A percentile compares a stretch with the other conserved stretches of the same genome.
Evolutionary conservation across 2,797 vertebrate genomes (phyloP).

Genomic region (Ptychadena robeensis): DNA sequence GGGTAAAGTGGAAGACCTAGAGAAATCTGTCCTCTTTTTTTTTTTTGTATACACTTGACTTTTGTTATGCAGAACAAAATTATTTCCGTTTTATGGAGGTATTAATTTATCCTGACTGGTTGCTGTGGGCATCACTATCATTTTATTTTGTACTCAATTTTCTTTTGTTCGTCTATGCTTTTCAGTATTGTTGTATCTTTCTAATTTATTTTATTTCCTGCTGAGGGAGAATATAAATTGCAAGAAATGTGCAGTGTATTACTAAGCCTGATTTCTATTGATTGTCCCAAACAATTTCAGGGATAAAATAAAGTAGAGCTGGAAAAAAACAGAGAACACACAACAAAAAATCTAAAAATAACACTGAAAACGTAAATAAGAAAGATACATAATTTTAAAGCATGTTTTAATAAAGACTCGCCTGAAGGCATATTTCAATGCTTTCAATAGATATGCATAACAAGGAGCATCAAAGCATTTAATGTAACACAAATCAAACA

Average conservation of each 20-base stretch:
- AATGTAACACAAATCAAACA: conserved; percentile 7
- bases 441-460: conserved; percentile 1
- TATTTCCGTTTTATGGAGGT: no score
- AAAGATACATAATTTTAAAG: neutral
- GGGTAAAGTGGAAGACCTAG: no score
- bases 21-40: no score
- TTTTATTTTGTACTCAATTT: no score
- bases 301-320: neutral
- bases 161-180: no score
- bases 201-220: no score
- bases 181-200: no score
- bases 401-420: neutral
- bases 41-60: no score
- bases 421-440: conserved; percentile 7
- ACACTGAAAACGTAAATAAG: neutral
- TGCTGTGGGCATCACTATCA: no score
- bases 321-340: neutral
- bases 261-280: neutral
- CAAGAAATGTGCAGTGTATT: neutral
- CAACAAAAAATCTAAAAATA: neutral
- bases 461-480: conserved; percentile 3
- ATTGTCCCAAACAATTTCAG: neutral
- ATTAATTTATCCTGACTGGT: no score
- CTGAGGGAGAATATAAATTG: no score
- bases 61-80: no score